Conservation (phyloP, 2,797 vertebrate species). For the Ctenosaura bakeri region DNA sequence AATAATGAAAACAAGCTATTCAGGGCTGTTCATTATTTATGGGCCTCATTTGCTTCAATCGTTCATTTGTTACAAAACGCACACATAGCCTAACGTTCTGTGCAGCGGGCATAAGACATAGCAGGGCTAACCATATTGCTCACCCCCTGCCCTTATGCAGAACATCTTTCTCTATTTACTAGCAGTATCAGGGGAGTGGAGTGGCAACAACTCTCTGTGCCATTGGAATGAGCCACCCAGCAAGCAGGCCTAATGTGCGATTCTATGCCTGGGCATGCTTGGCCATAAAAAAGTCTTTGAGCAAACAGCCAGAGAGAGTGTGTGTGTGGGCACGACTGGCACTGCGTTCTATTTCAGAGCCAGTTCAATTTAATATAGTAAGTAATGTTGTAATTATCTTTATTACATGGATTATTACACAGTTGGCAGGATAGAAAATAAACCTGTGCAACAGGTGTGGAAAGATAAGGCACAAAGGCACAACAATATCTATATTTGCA, state of each 20-base stretch:
- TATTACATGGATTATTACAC: constrained; percentile 42
- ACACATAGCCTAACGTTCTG: background rate
- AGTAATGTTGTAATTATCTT: constrained; percentile 26
- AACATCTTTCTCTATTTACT: background rate
- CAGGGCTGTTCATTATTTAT: background rate
- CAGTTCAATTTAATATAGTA: background rate
- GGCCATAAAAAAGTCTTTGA: background rate
- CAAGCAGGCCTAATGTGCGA: too few relatives aligned
- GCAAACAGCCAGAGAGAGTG: too few relatives aligned
- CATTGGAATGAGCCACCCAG: background rate
- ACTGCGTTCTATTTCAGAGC: background rate
- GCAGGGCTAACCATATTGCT: background rate
- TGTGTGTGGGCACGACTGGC: background rate
- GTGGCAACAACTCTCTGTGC: background rate
- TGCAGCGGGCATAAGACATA: background rate
- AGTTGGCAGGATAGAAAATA: constrained; percentile 49
- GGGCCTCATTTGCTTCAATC: background rate
- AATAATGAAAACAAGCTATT: too few relatives aligned
- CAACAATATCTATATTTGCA: constrained; percentile 21
- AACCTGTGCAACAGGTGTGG: constrained; percentile 10
- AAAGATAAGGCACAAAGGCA: constrained; percentile 18
- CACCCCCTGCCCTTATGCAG: background rate
- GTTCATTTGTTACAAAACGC: background rate
- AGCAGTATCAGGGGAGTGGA: background rate
- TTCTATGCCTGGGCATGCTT: background rate